Base-by-base conservation (phyloP, 1,140 invertebrate genomes). In the Microplitis demolitor region DNA sequence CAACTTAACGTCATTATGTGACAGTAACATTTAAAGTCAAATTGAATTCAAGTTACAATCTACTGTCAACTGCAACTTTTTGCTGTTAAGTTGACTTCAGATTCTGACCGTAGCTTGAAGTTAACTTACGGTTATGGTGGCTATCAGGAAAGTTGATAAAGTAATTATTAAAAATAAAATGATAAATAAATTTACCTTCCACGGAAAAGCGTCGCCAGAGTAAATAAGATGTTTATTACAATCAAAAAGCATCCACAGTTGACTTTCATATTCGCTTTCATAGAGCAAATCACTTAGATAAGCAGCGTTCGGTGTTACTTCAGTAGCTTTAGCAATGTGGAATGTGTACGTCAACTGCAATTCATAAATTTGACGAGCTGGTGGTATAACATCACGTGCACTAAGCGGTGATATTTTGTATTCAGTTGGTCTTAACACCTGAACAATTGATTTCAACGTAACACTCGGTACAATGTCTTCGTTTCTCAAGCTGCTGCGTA, bases 171-270 rank as follows among this genome's bases (percentile, higher is more conserved):
- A 77, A 71, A 5, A 11, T 71, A 5, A 56, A 68, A 66, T 50
- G 4, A 13, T 62, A 66, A 31, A 34, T 31, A 71, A 66, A 8
- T 16, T 66, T 71, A 96, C 94, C 90, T 95, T 94, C 16, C 88
- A 89, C 9, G 95, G 93, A 86, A 96, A 97, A 1, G 96, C 96
- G 88, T 98, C 97, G 13, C 97, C 97, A 72, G 91, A 91, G 64
- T 90, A 90, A 69, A 98, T 85, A 24, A 94, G 88, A 77, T 96
- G 93, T 87, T 98, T 98, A 85, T 97, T 97, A n/a, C 88, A 85
- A 87, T 98, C 96, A 87, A 95, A 98, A 66, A 99, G 80, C 93
- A 98, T 96, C 97, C 97, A 98, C 79, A 98, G 89, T 87, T 98
- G 96, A 4, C 95, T 96, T 87, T 98, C 96, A 84, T 94, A 98